Evolutionary conservation across 2,888 invertebrate species (phyloP).

Genomic region (Bibio marci): DNA sequence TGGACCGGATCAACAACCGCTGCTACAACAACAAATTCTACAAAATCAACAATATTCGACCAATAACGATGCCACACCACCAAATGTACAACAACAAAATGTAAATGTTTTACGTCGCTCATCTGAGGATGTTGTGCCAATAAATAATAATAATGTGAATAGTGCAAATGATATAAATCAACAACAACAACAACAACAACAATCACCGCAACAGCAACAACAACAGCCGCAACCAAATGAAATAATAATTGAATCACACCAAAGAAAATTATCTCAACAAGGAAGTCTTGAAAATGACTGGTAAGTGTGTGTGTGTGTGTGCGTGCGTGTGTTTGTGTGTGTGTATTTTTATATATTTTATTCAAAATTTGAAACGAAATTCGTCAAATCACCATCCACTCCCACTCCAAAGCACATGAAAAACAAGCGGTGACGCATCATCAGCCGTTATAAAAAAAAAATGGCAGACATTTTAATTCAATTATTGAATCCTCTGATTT

Average conservation of each 20-base stretch:
- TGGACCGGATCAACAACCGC: slow-evolving; percentile 10
- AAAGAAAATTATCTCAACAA: slow-evolving; percentile 23
- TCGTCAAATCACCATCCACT: too few relatives aligned
- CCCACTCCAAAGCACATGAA: too few relatives aligned
- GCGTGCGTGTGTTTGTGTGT: too few relatives aligned
- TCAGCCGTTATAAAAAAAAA: too few relatives aligned
- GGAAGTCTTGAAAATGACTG: slow-evolving; percentile 2
- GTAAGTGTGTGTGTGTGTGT: not conserved
- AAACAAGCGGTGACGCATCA: too few relatives aligned
- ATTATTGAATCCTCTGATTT: too few relatives aligned
- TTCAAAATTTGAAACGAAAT: too few relatives aligned
- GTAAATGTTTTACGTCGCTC: too few relatives aligned
- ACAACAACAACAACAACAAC: slow-evolving; percentile 1
- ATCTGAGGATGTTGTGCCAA: not conserved
- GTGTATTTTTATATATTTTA: too few relatives aligned
- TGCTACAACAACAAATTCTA: slow-evolving; percentile 1
- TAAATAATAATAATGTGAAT: not conserved
- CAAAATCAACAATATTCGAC: not conserved
- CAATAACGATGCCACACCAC: slow-evolving; percentile 12
- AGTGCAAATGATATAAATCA: not conserved
- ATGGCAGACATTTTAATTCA: too few relatives aligned
- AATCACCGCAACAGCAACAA: slow-evolving; percentile 15
- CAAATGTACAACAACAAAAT: slow-evolving; percentile 13
- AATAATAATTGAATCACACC: slow-evolving; percentile 1
- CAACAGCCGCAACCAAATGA: not conserved